phyloP scores from a whole-genome alignment of 2,113 vertebrate species.

The Isichthys henryi region DNA sequence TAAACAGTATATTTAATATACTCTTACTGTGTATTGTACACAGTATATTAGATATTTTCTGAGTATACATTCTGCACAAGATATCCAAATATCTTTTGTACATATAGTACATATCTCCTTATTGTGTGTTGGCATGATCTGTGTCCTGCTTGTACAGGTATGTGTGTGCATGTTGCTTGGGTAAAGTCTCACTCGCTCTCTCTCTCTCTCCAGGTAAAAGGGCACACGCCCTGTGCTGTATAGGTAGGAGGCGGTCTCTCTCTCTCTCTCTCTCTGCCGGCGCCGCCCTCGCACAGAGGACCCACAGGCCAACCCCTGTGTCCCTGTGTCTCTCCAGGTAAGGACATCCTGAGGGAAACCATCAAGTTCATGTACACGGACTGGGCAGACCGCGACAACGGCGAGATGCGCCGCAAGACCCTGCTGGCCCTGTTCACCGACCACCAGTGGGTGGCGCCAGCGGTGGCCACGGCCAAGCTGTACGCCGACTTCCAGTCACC shows the following conservation, averaged over 20 bases:
- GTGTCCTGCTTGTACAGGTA: not conserved
- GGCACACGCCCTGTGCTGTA: conserved; percentile 14
- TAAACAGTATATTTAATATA: not conserved
- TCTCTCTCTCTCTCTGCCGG: conserved; percentile 1
- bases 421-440: conserved; percentile 87
- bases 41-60: not conserved
- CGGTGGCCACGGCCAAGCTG: conserved; percentile 89
- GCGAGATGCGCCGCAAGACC: conserved; percentile 88
- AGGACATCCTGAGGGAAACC: conserved; percentile 86
- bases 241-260: conserved; percentile 15
- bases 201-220: conserved; percentile 17
- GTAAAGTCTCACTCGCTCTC: conserved; percentile 3
- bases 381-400: conserved; percentile 92
- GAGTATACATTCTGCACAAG: no score
- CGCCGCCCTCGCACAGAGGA: not conserved
- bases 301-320: conserved; percentile 1
- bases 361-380: conserved; percentile 98
- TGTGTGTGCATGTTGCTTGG: not conserved
- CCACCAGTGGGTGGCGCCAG: conserved; percentile 93
- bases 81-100: no score
- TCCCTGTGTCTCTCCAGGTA: conserved; percentile 47
- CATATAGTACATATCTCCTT: not conserved
- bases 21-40: not conserved
- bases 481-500: conserved; percentile 93
- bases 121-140: not conserved